These are phyloP conservation scores for Orestias chungarensis DNA, from an alignment of 2,797 vertebrate genomes.

Conservation along the genomic window DNA sequence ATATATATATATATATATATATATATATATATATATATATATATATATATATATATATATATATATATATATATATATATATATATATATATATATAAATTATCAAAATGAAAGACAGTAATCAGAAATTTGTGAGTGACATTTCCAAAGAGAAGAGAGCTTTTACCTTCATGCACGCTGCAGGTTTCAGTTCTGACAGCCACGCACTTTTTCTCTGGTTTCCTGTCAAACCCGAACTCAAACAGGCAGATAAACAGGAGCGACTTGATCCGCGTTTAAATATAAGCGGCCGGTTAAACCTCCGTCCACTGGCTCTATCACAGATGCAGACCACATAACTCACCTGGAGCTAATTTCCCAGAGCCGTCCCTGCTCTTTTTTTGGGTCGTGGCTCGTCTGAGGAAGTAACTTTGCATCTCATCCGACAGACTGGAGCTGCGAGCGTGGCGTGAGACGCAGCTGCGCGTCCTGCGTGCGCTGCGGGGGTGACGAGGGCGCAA, in stretches of 20 bases:
- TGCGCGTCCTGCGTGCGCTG: constrained; percentile 62
- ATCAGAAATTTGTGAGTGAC: neutral
- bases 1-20: too few relatives aligned
- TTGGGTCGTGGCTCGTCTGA: constrained; percentile 5
- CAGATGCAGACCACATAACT: neutral
- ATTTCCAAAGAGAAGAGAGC: neutral
- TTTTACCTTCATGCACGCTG: constrained; percentile 47
- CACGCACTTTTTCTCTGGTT: constrained; percentile 39
- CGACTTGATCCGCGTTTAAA: constrained; percentile 14
- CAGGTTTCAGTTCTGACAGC: constrained; percentile 54
- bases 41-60: too few relatives aligned
- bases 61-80: too few relatives aligned
- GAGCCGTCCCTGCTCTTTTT: neutral
- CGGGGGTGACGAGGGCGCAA: too few relatives aligned
- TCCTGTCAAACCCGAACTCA: constrained; percentile 56
- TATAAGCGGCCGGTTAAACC: neutral
- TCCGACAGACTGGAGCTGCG: constrained; percentile 26
- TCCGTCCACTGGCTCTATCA: neutral
- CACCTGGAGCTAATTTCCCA: neutral
- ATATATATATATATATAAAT: too few relatives aligned
- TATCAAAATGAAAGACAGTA: too few relatives aligned
- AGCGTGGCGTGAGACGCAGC: constrained; percentile 56
- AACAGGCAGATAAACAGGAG: neutral
- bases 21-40: too few relatives aligned
- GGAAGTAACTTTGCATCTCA: constrained; percentile 67